phyloP scores from a whole-genome alignment of 2,797 vertebrate genomes.

The Enteromius thamalakanensis region DNA sequence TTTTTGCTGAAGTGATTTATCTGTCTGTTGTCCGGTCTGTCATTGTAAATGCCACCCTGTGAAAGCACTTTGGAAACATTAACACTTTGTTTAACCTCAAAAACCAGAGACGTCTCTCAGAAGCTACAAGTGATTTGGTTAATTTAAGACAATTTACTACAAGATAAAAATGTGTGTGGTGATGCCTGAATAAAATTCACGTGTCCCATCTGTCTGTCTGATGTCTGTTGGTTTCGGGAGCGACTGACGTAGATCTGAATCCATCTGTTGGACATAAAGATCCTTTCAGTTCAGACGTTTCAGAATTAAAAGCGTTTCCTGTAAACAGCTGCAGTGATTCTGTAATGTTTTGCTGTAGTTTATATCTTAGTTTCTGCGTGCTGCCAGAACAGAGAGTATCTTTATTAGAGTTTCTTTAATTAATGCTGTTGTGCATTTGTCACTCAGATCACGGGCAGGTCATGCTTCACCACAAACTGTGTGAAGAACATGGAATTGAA shows the following conservation, averaged over 20 bases:
- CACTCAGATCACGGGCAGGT: background rate
- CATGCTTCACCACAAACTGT: background rate
- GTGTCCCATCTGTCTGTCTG: slow-evolving; percentile 63
- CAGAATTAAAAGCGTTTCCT: too few species aligned
- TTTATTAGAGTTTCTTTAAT: background rate
- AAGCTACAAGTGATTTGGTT: slow-evolving; percentile 66
- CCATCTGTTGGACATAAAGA: background rate
- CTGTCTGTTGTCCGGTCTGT: slow-evolving; percentile 52
- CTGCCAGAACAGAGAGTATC: background rate
- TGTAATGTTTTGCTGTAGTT: background rate
- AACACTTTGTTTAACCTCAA: slow-evolving; percentile 64
- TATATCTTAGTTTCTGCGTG: background rate
- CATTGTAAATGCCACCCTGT: slow-evolving; percentile 61
- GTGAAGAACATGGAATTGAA: background rate
- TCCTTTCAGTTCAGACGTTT: background rate
- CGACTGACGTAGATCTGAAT: background rate
- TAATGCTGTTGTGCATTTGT: background rate
- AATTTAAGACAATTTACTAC: slow-evolving; percentile 69
- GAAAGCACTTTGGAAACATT: slow-evolving; percentile 71
- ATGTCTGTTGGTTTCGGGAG: slow-evolving; percentile 20
- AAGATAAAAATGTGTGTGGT: slow-evolving; percentile 71
- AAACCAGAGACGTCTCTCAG: slow-evolving; percentile 65
- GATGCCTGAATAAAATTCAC: slow-evolving; percentile 83
- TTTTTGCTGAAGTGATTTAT: slow-evolving; percentile 38
- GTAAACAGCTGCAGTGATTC: background rate